phyloP scores from a whole-genome alignment of 2,888 invertebrate species.

The Kuschelorhynchus macadamiae region DNA sequence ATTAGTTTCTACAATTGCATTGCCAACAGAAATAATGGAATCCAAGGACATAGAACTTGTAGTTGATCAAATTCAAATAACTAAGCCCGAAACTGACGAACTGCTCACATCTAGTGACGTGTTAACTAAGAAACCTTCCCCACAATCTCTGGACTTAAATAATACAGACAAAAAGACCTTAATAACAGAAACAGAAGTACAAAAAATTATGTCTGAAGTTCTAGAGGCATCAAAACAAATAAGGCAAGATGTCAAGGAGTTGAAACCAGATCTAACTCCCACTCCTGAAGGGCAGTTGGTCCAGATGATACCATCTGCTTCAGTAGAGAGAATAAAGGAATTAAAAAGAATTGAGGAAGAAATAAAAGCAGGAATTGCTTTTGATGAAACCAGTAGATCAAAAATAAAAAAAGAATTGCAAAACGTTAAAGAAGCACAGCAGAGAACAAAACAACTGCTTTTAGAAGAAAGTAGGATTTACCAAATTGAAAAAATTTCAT shows the following conservation, averaged over 20 bases:
- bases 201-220: conserved; percentile 68
- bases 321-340: conserved; percentile 56
- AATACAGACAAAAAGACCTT: conserved; percentile 46
- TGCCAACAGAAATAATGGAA: conserved; percentile 55
- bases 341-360: conserved; percentile 56
- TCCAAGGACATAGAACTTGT: conserved; percentile 47
- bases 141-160: conserved; percentile 48
- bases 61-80: not conserved
- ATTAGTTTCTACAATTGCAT: conserved; percentile 61
- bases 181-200: conserved; percentile 61
- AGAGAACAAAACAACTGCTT: not conserved
- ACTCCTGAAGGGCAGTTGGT: conserved; percentile 69
- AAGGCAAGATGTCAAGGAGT: conserved; percentile 69
- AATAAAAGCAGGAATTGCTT: conserved; percentile 21
- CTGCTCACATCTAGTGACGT: conserved; percentile 18
- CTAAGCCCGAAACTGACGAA: not conserved
- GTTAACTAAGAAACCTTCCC: conserved; percentile 45
- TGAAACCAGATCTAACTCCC: conserved; percentile 71
- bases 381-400: conserved; percentile 24
- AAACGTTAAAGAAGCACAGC: conserved; percentile 36
- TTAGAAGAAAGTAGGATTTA: not conserved
- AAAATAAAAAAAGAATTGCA: conserved; percentile 32
- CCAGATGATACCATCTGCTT: conserved; percentile 60
- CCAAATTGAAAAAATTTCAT: not conserved
- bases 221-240: conserved; percentile 70